Evolutionary conservation across 2,113 vertebrate genomes (phyloP), one percentile per base, ranked within the genome.

Genomic region (Ardeotis arabs): DNA sequence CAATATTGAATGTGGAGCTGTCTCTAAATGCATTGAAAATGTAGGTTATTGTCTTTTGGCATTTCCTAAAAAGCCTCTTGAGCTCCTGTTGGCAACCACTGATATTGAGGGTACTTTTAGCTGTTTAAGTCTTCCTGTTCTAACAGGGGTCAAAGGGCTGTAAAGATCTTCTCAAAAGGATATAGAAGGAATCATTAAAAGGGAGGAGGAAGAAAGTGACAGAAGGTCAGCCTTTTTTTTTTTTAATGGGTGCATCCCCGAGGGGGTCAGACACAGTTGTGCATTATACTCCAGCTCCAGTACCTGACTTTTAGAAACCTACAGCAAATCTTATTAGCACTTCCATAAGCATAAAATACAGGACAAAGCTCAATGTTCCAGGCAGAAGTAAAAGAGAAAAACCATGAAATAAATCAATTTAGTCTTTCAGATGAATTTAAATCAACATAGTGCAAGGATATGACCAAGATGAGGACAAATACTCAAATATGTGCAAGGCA

Each of bases 121-220:
- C 98, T 98, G 93, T 97, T 97, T 97, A 98, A 98, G 96, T 97
- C 97, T 96, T 97, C 97, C 94, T 97, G 95, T 97, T 97, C 97
- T 98, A 97, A 98, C 98, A 98, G 98, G 97, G 98, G 98, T 98
- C 98, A 98, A 97, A 98, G 97, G 98, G 97, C 97, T 97, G 89
- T 97, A 98, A 98, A 98, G 97, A 98, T 98, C 98, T 98, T 97
- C 97, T 98, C 97, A 96, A 97, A 98, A 97, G 98, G 98, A 98
- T 97, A 97, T 97, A 97, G 96, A 98, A 98, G 85, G 96, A 98
- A 98, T 98, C 98, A 98, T 98, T 98, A 98, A 98, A 98, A 97
- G 96, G 97, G 97, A 98, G 97, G 97, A 97, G 97, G 96, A 96
- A 89, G 91, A 97, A 97, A 97, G 97, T 97, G 97, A 98, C 93